Conservation (phyloP, 2,113 vertebrate species). For the Monopterus albus region DNA sequence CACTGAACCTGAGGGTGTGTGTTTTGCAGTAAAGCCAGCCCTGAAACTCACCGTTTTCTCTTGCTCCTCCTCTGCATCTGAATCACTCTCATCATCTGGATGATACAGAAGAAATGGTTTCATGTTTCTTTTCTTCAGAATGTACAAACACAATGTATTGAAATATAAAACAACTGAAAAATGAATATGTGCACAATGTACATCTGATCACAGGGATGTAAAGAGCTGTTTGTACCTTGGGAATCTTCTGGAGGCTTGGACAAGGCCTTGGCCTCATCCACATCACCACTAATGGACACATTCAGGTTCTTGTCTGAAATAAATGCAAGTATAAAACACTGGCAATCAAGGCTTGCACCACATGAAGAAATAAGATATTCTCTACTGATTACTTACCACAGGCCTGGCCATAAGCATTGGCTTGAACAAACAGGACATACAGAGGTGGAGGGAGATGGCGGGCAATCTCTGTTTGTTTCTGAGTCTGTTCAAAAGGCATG, state of each 20-base stretch:
- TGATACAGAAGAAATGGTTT: slow-evolving; percentile 16
- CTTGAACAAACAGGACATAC: slow-evolving; percentile 96
- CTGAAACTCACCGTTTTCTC: slow-evolving; percentile 91
- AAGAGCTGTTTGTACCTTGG: slow-evolving; percentile 83
- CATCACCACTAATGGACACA: slow-evolving; percentile 92
- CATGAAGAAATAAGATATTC: neutral
- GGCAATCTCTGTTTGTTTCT: slow-evolving; percentile 94
- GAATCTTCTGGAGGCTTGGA: slow-evolving; percentile 97
- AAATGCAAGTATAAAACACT: slow-evolving; percentile 16
- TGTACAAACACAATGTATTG: neutral
- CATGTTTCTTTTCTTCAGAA: neutral
- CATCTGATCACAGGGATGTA: neutral
- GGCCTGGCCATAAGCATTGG: slow-evolving; percentile 93
- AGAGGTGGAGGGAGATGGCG: slow-evolving; percentile 94
- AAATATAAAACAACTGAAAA: too few relatives aligned
- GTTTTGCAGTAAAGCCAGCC: neutral
- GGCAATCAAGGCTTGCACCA: neutral
- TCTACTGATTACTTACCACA: slow-evolving; percentile 86
- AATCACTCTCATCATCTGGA: slow-evolving; percentile 97
- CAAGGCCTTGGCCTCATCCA: slow-evolving; percentile 96
- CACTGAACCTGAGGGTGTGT: slow-evolving; percentile 10
- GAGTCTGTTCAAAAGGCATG: slow-evolving; percentile 95
- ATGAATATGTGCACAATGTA: neutral
- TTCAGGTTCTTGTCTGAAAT: slow-evolving; percentile 90
- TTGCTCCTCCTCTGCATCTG: slow-evolving; percentile 95